A percentile compares a stretch with the other conserved stretches of the same genome.
These are phyloP conservation scores for Strigamia maritima DNA, from an alignment of 2,888 invertebrate genomes.

Conservation along the genomic window DNA sequence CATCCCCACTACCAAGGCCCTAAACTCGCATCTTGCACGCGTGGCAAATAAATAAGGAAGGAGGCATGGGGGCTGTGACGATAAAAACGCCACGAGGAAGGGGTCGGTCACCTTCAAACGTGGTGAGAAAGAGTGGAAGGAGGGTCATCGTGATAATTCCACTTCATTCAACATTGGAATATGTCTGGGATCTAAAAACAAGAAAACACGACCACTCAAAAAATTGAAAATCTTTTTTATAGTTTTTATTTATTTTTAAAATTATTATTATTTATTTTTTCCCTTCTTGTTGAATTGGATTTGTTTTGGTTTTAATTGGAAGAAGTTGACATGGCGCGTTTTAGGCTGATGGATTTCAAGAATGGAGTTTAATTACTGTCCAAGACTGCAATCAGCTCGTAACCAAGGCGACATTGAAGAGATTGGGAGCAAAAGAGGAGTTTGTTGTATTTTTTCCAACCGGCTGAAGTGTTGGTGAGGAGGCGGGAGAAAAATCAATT, in stretches of 20 bases:
- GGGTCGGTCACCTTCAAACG: constrained; percentile 15
- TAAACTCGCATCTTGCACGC: constrained; percentile 10
- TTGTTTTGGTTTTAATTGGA: not conserved
- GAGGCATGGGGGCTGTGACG: constrained; percentile 10
- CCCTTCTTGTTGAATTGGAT: not conserved
- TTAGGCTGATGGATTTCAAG: not conserved
- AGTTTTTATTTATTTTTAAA: not conserved
- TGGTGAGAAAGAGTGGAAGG: not conserved
- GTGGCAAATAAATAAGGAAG: constrained; percentile 15
- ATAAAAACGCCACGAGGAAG: constrained; percentile 8
- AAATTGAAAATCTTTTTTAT: not conserved
- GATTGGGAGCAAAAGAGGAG: not conserved
- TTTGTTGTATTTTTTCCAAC: constrained; percentile 10
- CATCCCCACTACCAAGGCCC: not conserved
- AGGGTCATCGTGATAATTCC: not conserved
- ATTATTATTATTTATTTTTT: not conserved
- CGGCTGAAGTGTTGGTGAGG: constrained; percentile 10
- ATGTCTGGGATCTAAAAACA: not conserved
- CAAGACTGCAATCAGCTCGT: constrained; percentile 15
- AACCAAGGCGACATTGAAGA: constrained; percentile 10
- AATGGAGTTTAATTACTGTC: constrained; percentile 15
- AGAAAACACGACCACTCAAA: not conserved
- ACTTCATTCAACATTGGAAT: not conserved
- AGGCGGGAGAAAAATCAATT: constrained; percentile 5
- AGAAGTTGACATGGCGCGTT: not conserved